Conservation (phyloP, 2,113 vertebrate genomes). For the Silurus meridionalis region DNA sequence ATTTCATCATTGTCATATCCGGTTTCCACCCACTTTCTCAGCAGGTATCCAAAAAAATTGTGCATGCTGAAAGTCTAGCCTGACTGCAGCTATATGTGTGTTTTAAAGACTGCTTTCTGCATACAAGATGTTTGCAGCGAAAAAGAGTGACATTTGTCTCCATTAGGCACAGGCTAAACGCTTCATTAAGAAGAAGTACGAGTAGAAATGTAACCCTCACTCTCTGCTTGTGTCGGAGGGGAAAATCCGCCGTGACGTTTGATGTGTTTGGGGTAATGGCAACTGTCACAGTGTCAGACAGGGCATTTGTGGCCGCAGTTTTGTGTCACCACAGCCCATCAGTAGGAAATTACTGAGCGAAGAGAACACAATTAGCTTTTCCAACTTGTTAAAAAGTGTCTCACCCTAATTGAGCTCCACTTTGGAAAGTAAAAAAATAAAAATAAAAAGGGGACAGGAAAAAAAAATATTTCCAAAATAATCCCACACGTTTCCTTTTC, state of each 20-base stretch:
- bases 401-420: constrained; percentile 41
- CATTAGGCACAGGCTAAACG: constrained; percentile 51
- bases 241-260: constrained; percentile 58
- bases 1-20: too few relatives aligned
- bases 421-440: constrained; percentile 45
- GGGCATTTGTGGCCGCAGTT: constrained; percentile 68
- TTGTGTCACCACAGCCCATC: constrained; percentile 67
- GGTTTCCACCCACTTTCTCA: too few relatives aligned
- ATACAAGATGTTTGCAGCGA: constrained; percentile 33
- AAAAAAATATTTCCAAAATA: constrained; percentile 56
- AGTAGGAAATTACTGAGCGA: constrained; percentile 71
- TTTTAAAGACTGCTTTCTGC: constrained; percentile 44
- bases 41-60: too few relatives aligned
- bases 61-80: too few relatives aligned
- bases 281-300: constrained; percentile 72
- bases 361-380: constrained; percentile 65
- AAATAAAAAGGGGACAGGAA: constrained; percentile 56
- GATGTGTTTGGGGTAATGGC: constrained; percentile 66
- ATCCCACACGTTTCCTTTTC: constrained; percentile 53
- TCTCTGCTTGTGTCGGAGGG: constrained; percentile 34
- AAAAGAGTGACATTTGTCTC: constrained; percentile 54
- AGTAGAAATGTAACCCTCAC: constrained; percentile 40
- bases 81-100: not conserved
- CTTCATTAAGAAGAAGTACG: constrained; percentile 50
- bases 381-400: constrained; percentile 68